A percentile compares a stretch with the other conserved stretches of the same genome.
Conservation (phyloP, 2,113 vertebrate species). For the Thamnaconus septentrionalis region DNA sequence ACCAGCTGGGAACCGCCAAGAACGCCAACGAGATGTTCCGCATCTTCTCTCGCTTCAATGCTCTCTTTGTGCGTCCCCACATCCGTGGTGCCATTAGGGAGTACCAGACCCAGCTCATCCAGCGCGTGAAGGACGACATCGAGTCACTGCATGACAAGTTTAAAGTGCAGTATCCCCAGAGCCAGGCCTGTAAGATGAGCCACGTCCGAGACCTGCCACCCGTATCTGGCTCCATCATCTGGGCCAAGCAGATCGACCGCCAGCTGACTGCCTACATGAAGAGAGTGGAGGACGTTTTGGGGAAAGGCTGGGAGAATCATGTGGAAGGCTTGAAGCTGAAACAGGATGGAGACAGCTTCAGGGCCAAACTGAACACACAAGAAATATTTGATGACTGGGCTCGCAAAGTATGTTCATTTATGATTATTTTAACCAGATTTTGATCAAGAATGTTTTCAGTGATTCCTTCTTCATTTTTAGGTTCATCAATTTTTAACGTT, state of each 20-base stretch:
- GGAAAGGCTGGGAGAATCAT: slow-evolving; percentile 98
- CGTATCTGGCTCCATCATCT: slow-evolving; percentile 96
- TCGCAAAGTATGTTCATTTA: slow-evolving; percentile 79
- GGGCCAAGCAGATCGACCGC: slow-evolving; percentile 98
- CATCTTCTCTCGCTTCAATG: slow-evolving; percentile 98
- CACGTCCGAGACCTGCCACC: slow-evolving; percentile 95
- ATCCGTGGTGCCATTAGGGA: slow-evolving; percentile 96
- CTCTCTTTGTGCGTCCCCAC: slow-evolving; percentile 96
- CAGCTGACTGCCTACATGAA: slow-evolving; percentile 99
- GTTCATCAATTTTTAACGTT: background rate
- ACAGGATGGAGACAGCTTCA: slow-evolving; percentile 98
- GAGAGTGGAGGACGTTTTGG: slow-evolving; percentile 95
- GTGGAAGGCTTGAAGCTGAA: slow-evolving; percentile 98
- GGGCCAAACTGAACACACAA: slow-evolving; percentile 97
- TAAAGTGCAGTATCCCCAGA: slow-evolving; percentile 98
- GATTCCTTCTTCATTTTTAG: background rate
- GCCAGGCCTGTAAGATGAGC: slow-evolving; percentile 98
- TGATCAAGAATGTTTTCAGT: background rate
- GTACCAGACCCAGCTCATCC: slow-evolving; percentile 96
- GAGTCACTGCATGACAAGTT: slow-evolving; percentile 98
- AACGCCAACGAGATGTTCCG: slow-evolving; percentile 99
- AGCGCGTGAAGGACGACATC: slow-evolving; percentile 96
- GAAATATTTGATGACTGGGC: slow-evolving; percentile 99
- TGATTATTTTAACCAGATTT: background rate
- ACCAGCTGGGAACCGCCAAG: slow-evolving; percentile 96